Evolutionary conservation across 2,797 vertebrate genomes (phyloP), one percentile per base, ranked within the genome.

Genomic region (Sebastes matsubarae): DNA sequence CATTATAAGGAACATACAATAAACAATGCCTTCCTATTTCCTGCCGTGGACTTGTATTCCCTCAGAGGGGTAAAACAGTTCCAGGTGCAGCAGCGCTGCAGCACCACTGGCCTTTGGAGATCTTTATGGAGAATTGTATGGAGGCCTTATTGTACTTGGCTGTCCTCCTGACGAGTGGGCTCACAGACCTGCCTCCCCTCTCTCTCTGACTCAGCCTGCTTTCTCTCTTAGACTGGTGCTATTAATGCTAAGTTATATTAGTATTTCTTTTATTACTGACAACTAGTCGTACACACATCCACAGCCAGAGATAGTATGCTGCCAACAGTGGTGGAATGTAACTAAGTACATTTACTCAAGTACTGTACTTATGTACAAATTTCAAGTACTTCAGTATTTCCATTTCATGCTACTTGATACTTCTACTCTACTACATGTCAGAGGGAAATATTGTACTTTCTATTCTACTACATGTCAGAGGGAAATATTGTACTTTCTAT

Each of bases 11-110:
- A 88, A 87, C 85, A 71, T 86, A 92, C 87, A 91, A 82, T 91
- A 94, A 94, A 94, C 93, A 93, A 90, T 75, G 82, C 61, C 82
- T 67, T 79, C 84, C 85, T 80, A 89, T 91, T 93, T 93, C 84
- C 90, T 81, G 83, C 78, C 67, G 42, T 79, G 79, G 73, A 81
- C 73, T 83, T 82, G 74, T 58, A 46, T 75, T 27, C 77, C 77
- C 87, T 92, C 67, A 61, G 63, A 84, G 58, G 82, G 80, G 72
- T 72, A 91, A 95, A 96, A 64, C 85, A 89, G 78, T 94, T 94
- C 93, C 93, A 94, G 92, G 79, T 94, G 94, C 77, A 64, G 83
- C 83, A 75, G 32, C 46, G 55, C 46, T 50, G 52, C 65, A 75
- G 54, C 52, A 75, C 75, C 87, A 29, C 52, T n/a, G 58, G 30